These are phyloP conservation scores for Odocoileus virginianus DNA, from an alignment of 2,113 vertebrate genomes.

Conservation along the genomic window DNA sequence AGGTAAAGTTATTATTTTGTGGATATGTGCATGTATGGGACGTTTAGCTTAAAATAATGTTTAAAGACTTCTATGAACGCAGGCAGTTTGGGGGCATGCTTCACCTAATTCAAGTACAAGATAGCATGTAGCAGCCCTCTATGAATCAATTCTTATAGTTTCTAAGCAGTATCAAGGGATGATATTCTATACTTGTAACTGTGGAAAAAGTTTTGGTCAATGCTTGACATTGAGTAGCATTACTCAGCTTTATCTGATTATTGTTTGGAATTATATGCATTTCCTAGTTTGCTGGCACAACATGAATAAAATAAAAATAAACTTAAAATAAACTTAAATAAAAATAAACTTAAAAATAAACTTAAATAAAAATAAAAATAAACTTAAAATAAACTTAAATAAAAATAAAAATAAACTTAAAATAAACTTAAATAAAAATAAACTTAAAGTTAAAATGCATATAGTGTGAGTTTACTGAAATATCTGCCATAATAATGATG, in stretches of 20 bases:
- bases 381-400: too few relatives aligned
- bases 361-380: too few relatives aligned
- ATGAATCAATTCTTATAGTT: neutral
- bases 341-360: too few relatives aligned
- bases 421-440: too few relatives aligned
- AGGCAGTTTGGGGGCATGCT: constrained; percentile 21
- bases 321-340: neutral
- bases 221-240: neutral
- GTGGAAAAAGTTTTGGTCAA: neutral
- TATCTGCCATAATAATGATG: neutral
- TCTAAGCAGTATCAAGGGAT: neutral
- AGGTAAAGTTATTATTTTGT: constrained; percentile 69
- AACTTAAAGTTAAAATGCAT: neutral
- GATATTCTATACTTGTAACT: neutral
- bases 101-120: constrained; percentile 6
- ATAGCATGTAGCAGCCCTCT: neutral
- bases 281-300: neutral
- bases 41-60: constrained; percentile 51
- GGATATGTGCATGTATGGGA: constrained; percentile 49
- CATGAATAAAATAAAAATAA: neutral
- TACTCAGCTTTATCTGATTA: neutral
- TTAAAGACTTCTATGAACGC: constrained; percentile 37
- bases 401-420: too few relatives aligned
- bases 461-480: neutral
- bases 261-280: neutral